Conservation (phyloP, 2,797 vertebrate species). For the Lithobates sylvaticus region DNA sequence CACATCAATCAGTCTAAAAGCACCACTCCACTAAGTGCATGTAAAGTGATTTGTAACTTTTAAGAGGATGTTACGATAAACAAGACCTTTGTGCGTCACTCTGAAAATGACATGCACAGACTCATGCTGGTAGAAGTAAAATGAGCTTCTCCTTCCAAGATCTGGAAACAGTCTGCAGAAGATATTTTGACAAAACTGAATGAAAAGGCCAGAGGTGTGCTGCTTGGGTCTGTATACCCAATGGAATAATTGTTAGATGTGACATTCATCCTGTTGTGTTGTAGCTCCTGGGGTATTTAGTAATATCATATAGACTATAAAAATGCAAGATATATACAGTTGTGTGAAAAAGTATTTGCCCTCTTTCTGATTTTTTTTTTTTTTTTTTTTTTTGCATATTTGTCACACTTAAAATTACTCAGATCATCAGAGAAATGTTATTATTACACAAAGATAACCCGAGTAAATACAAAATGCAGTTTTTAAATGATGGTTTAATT, state of each 20-base stretch:
- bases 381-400: no score
- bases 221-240: background rate
- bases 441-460: no score
- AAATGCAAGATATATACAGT: background rate
- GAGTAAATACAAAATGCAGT: no score
- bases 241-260: background rate
- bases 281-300: background rate
- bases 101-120: conserved; percentile 10
- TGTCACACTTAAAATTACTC: no score
- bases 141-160: background rate
- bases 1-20: conserved; percentile 24
- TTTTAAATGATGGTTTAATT: no score
- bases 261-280: background rate
- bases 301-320: background rate
- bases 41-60: conserved; percentile 23
- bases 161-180: background rate
- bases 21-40: background rate
- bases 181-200: background rate
- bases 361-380: no score
- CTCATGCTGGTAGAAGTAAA: conserved; percentile 19
- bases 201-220: background rate
- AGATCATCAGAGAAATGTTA: no score
- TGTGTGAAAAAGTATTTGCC: no score
- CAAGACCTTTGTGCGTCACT: conserved; percentile 27
- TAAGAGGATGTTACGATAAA: conserved; percentile 12